Evolutionary conservation across 2,113 vertebrate genomes (phyloP).

Genomic region (Labrus mixtus): DNA sequence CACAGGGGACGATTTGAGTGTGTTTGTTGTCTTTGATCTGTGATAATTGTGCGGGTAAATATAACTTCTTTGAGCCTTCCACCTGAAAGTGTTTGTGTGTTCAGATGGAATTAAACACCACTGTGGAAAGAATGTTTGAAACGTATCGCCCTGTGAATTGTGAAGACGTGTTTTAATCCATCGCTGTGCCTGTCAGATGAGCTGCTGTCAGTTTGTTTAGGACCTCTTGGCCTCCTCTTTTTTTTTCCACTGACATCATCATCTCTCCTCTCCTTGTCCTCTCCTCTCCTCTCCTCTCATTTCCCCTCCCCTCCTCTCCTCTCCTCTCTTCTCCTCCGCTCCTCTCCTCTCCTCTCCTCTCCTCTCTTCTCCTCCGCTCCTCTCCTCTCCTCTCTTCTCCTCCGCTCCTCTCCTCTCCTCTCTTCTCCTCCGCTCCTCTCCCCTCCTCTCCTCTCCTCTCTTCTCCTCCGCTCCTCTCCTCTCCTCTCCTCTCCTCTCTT

Average conservation of each 20-base stretch:
- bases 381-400: conserved; percentile 18
- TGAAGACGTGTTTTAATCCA: conserved; percentile 52
- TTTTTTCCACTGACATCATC: conserved; percentile 66
- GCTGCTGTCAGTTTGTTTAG: conserved; percentile 63
- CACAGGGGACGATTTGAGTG: neutral
- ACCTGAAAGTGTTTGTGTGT: conserved; percentile 54
- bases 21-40: conserved; percentile 49
- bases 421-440: too few relatives aligned
- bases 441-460: conserved; percentile 16
- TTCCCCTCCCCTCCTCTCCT: conserved; percentile 10
- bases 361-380: too few relatives aligned
- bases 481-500: too few relatives aligned
- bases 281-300: conserved; percentile 16
- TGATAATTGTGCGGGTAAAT: conserved; percentile 38
- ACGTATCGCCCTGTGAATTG: conserved; percentile 44
- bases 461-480: too few relatives aligned
- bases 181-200: conserved; percentile 58
- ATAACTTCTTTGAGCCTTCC: conserved; percentile 29
- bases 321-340: too few relatives aligned
- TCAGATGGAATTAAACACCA: conserved; percentile 39
- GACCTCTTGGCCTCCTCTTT: conserved; percentile 34
- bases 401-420: conserved; percentile 11
- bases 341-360: conserved; percentile 16
- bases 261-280: conserved; percentile 6
- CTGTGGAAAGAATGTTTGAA: conserved; percentile 63